phyloP scores from a whole-genome alignment of 1,140 invertebrate genomes.

The Lordiphosa collinella region DNA sequence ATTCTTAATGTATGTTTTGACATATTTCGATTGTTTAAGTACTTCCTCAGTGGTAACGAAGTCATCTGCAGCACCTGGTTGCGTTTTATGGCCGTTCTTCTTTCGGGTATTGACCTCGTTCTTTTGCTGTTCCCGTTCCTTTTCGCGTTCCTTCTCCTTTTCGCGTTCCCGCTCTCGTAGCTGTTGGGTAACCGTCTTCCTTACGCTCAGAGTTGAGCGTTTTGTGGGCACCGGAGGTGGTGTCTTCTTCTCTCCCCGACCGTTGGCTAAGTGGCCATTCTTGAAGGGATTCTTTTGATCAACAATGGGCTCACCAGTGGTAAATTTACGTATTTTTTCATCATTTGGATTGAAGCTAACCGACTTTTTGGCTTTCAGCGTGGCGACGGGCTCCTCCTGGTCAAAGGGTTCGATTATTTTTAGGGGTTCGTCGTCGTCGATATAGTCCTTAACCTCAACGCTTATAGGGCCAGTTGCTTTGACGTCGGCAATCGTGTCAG shows the following conservation, averaged over 20 bases:
- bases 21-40: slow-evolving; percentile 78
- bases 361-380: slow-evolving; percentile 53
- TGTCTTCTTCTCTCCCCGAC: slow-evolving; percentile 38
- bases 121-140: slow-evolving; percentile 47
- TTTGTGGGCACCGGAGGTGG: slow-evolving; percentile 63
- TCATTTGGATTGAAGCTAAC: slow-evolving; percentile 72
- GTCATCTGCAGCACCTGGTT: slow-evolving; percentile 35
- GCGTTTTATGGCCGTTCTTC: slow-evolving; percentile 13
- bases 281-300: slow-evolving; percentile 78
- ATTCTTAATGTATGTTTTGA: slow-evolving; percentile 79
- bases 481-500: slow-evolving; percentile 34
- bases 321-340: slow-evolving; percentile 72
- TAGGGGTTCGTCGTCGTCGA: slow-evolving; percentile 21
- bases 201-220: slow-evolving; percentile 60
- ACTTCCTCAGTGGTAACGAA: slow-evolving; percentile 78
- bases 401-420: slow-evolving; percentile 48
- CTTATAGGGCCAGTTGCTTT: slow-evolving; percentile 24
- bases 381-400: neutral
- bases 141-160: slow-evolving; percentile 47
- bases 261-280: slow-evolving; percentile 23
- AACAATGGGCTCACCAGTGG: slow-evolving; percentile 67
- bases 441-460: neutral
- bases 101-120: slow-evolving; percentile 52
- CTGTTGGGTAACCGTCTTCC: slow-evolving; percentile 66
- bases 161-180: slow-evolving; percentile 57